Conservation (phyloP, 2,888 invertebrate species). For the Sialis fuliginosa region DNA sequence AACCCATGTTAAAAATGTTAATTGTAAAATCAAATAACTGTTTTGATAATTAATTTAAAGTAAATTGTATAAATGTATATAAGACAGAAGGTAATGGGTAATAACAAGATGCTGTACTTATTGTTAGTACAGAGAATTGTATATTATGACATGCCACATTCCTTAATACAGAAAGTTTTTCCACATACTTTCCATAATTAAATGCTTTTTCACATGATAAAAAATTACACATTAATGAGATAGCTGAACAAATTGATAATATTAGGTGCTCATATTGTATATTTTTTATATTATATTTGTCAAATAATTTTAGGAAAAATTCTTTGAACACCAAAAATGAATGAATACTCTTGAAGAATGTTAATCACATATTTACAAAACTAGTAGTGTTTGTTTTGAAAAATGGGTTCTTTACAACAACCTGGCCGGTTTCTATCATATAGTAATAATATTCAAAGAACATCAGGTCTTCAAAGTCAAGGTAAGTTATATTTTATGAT, state of each 20-base stretch:
- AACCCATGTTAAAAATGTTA: too few species aligned
- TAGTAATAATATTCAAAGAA: slow-evolving; percentile 7
- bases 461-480: slow-evolving; percentile 12
- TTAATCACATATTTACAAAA: neutral
- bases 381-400: neutral
- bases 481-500: slow-evolving; percentile 8
- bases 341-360: too few species aligned
- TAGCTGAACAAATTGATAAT: neutral
- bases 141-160: slow-evolving; percentile 4
- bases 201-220: neutral
- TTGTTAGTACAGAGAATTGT: neutral
- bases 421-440: slow-evolving; percentile 14
- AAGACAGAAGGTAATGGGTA: neutral
- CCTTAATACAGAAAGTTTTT: neutral
- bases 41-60: too few species aligned
- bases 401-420: slow-evolving; percentile 15
- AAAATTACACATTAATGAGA: slow-evolving; percentile 1
- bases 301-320: neutral
- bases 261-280: neutral
- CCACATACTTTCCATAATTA: slow-evolving; percentile 1
- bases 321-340: too few species aligned
- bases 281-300: neutral
- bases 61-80: too few species aligned
- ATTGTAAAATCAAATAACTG: too few species aligned
- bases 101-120: neutral